Base-by-base conservation (phyloP, 2,797 vertebrate species). In the Syncerus caffer region DNA sequence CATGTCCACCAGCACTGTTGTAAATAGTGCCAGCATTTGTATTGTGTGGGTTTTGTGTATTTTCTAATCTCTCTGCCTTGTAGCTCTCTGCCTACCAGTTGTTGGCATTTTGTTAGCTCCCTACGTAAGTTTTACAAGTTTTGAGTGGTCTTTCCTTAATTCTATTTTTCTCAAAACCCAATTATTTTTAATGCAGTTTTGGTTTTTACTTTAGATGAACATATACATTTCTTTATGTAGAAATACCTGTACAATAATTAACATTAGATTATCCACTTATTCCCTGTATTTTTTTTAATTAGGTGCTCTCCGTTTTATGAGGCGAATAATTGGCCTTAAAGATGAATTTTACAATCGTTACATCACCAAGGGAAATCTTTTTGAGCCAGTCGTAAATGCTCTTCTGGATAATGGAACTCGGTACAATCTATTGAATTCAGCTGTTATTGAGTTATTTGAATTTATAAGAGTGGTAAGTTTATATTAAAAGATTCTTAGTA, bases 331-430 rank as follows among this genome's bases (percentile, higher is more conserved):
- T 42, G 99, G 99, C 60, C 99, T 99, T 95, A 99, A 99, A 98
- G 99, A 99, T 96, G 99, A 99, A 97, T 99, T 99, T 98, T 99
- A 99, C 97, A 99, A 99, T 99, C 99, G 99, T 96, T 99, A 99
- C 97, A 99, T 99, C 98, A 99, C 99, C 98, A 99, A 99, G 99
- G 99, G 99, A 97, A 99, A 99, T 99, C 99, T 99, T 90, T 99
- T 99, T 98, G 99, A 99, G 97, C 99, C 99, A 0, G 99, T 99
- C 96, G 99, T 99, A 98, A 99, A 99, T 6, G 99, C 99, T 89
- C 99, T 99, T 98, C 98, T 99, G 98, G 99, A 99, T 99, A 99
- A 99, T 27, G 99, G 99, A 98, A 99, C 99, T 53, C 99, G 99
- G 98, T 99, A 99, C 99, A 99, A 99, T 98, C 99, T 99, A 64